A percentile compares a stretch with the other conserved stretches of the same genome.
Conservation (phyloP, 2,113 vertebrate species). For the Bombycilla garrulus region DNA sequence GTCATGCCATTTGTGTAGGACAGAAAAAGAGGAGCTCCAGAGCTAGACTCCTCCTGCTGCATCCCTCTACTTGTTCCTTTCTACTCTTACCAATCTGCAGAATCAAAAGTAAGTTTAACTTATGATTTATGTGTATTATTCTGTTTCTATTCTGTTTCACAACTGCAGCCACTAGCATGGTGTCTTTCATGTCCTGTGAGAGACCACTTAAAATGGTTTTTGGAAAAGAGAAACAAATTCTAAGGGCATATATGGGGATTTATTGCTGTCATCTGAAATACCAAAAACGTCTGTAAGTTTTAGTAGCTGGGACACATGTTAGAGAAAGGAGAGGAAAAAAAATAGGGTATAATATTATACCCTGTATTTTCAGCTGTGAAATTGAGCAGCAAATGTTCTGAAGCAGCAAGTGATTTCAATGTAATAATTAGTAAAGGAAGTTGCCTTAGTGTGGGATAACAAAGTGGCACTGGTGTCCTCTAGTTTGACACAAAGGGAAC, state of each 20-base stretch:
- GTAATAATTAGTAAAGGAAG: not conserved
- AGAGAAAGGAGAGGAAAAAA: not conserved
- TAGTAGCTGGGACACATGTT: not conserved
- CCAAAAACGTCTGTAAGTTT: not conserved
- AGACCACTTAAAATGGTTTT: not conserved
- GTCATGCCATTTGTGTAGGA: not conserved
- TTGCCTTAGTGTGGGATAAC: not conserved
- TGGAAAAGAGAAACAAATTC: not conserved
- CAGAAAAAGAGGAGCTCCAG: not conserved
- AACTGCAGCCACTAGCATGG: not conserved
- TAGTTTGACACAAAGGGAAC: not conserved
- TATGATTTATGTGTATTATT: not conserved
- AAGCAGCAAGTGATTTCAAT: not conserved
- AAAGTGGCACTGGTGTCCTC: not conserved
- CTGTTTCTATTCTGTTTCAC: not conserved
- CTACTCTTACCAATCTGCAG: not conserved
- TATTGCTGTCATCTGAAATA: not conserved
- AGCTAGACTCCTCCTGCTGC: not conserved
- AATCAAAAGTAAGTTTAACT: not conserved
- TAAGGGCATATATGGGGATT: fast-evolving
- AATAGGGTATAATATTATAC: not conserved
- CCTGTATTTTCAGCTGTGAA: not conserved
- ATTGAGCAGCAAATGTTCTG: not conserved
- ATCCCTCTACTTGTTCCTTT: not conserved
- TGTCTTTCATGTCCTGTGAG: fast-evolving